Percentiles rank a stretch among this genome's conserved stretches.
phyloP scores from a whole-genome alignment of 2,888 invertebrate genomes.

The Meta bourneti region DNA sequence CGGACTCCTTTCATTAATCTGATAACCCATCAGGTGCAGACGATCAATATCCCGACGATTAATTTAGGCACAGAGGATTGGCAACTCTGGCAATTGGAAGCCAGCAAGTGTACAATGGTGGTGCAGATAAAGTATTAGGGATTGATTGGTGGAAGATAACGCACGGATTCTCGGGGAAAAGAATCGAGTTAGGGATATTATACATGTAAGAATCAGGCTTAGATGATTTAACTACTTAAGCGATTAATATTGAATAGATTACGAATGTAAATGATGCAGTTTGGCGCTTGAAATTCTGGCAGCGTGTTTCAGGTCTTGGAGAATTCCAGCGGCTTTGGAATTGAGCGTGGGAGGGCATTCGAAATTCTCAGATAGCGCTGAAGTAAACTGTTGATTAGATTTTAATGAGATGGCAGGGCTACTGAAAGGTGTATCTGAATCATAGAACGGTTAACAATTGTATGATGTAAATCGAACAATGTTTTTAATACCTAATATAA shows the following conservation, averaged over 20 bases:
- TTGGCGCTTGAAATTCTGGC: too few relatives aligned
- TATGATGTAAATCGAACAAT: too few relatives aligned
- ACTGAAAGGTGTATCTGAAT: too few relatives aligned
- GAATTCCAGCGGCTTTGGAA: too few relatives aligned
- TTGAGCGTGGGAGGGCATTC: too few relatives aligned
- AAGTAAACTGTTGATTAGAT: too few relatives aligned
- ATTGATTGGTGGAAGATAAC: neutral
- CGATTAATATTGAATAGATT: neutral
- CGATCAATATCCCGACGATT: conserved; percentile 36
- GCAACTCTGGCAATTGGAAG: neutral
- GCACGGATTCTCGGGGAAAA: neutral
- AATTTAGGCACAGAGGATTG: conserved; percentile 11
- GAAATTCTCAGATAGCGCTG: too few relatives aligned
- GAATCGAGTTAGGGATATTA: neutral
- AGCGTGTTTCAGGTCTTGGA: too few relatives aligned
- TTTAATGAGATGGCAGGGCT: too few relatives aligned
- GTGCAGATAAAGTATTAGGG: neutral
- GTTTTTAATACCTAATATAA: too few relatives aligned
- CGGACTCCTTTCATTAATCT: conserved; percentile 14
- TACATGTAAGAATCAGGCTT: neutral
- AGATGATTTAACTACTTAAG: neutral
- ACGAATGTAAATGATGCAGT: neutral
- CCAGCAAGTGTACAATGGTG: too few relatives aligned
- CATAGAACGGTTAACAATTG: too few relatives aligned
- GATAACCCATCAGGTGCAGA: neutral